A percentile compares a stretch with the other conserved stretches of the same genome.
Conservation (phyloP, 2,113 vertebrate species). For the Macroglossus sobrinus region DNA sequence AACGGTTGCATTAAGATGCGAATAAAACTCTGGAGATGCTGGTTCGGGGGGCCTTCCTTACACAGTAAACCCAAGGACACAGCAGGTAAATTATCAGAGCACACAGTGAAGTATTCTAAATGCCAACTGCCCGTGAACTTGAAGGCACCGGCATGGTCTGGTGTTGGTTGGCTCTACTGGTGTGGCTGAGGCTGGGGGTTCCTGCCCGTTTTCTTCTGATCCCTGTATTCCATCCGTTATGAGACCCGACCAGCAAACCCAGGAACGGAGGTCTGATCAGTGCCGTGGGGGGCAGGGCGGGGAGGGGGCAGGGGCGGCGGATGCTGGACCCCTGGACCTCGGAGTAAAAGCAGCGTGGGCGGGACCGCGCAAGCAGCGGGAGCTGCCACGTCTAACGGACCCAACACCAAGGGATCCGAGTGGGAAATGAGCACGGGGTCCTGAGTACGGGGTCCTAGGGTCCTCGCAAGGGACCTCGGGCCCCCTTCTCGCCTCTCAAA, state of each 20-base stretch:
- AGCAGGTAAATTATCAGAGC: neutral
- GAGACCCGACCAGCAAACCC: neutral
- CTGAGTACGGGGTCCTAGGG: too few species aligned
- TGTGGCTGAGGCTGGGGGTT: neutral
- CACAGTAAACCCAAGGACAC: neutral
- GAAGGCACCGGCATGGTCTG: rapidly evolving
- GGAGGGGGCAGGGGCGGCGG: too few species aligned
- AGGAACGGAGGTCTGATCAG: neutral
- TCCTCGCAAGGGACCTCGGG: neutral
- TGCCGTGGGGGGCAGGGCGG: too few species aligned
- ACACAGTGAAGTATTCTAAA: too few species aligned
- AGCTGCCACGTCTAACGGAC: neutral
- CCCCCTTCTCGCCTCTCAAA: neutral
- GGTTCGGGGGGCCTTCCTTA: neutral
- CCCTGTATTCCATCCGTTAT: too few species aligned
- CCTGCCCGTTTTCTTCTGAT: neutral
- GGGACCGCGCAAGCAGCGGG: too few species aligned
- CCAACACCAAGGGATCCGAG: neutral
- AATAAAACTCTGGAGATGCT: neutral
- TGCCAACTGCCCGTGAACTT: neutral
- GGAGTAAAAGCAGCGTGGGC: neutral
- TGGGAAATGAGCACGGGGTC: neutral
- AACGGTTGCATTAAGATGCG: neutral
- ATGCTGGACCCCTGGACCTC: neutral
- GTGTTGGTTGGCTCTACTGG: rapidly evolving